A percentile compares a stretch with the other conserved stretches of the same genome.
Evolutionary conservation across 1,140 invertebrate species (phyloP).

Genomic region (Ooceraea biroi): DNA sequence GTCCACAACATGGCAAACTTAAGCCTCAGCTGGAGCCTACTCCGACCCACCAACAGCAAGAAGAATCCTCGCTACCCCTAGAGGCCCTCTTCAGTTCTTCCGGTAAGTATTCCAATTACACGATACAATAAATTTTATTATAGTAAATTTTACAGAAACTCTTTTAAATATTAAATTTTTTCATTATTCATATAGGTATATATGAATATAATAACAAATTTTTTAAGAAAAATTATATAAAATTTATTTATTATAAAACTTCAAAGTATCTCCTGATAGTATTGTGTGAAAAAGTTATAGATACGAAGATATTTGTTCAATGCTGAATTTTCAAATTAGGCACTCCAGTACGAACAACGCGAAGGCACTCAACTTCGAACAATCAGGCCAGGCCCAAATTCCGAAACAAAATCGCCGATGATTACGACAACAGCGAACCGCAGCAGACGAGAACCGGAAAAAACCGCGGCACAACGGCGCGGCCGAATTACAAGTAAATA

Average conservation of each 20-base stretch:
- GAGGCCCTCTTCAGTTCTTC: constrained; percentile 84
- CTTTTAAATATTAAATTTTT: neutral
- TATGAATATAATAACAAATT: neutral
- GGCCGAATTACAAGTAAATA: constrained; percentile 83
- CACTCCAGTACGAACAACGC: constrained; percentile 74
- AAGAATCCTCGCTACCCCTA: constrained; percentile 86
- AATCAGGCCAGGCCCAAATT: constrained; percentile 80
- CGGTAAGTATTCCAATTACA: constrained; percentile 57
- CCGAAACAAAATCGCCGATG: constrained; percentile 83
- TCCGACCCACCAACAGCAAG: constrained; percentile 86
- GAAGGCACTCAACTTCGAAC: constrained; percentile 69
- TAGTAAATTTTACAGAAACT: neutral
- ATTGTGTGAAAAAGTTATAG: neutral
- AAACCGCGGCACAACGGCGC: constrained; percentile 75
- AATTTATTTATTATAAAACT: too few relatives aligned
- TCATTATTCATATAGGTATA: too few relatives aligned
- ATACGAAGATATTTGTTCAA: neutral
- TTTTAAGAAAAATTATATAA: neutral
- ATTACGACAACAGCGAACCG: constrained; percentile 79
- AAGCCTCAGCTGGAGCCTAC: constrained; percentile 88
- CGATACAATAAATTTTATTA: neutral
- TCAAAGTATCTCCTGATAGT: neutral
- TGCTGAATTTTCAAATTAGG: constrained; percentile 56
- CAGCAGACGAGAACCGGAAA: constrained; percentile 74
- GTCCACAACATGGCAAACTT: constrained; percentile 87